These are phyloP conservation scores for Anguilla marmorata DNA, from an alignment of 2,797 vertebrate species.

Conservation along the genomic window DNA sequence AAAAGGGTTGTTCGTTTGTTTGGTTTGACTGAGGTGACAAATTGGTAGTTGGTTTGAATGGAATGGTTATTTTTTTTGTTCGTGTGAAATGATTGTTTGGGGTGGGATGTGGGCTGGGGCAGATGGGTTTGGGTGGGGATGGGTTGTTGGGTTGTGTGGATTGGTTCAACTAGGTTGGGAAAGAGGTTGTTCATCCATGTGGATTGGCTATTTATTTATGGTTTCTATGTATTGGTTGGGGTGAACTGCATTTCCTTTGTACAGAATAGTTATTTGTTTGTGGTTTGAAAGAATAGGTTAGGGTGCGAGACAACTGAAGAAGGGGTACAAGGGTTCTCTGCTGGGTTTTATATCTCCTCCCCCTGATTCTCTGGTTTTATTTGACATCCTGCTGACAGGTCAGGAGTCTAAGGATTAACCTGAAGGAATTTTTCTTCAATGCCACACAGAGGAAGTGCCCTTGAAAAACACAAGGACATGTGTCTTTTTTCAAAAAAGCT, in stretches of 20 bases:
- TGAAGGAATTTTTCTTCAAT: conserved; percentile 52
- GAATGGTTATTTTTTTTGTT: conserved; percentile 1
- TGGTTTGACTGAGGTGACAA: not conserved
- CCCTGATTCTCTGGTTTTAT: conserved; percentile 44
- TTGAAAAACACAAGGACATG: conserved; percentile 54
- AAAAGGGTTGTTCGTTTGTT: not conserved
- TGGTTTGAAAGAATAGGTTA: not conserved
- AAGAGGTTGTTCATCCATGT: not conserved
- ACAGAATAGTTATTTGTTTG: not conserved
- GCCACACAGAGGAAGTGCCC: conserved; percentile 52
- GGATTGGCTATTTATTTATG: not conserved
- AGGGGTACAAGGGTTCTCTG: conserved; percentile 25
- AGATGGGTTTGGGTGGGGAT: not conserved
- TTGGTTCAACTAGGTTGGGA: not conserved
- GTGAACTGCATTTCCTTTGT: not conserved
- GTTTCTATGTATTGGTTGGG: not conserved
- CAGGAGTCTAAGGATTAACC: conserved; percentile 56
- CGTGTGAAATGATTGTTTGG: not conserved
- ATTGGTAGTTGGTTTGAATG: not conserved
- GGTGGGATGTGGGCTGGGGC: not conserved
- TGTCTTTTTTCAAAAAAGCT: conserved; percentile 7
- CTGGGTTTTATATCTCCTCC: conserved; percentile 37
- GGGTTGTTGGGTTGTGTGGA: not conserved
- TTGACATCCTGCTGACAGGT: conserved; percentile 56
- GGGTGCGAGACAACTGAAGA: not conserved